A percentile compares a stretch with the other conserved stretches of the same genome.
These are phyloP conservation scores for Eupeodes corollae DNA, from an alignment of 1,140 invertebrate genomes.

Conservation along the genomic window DNA sequence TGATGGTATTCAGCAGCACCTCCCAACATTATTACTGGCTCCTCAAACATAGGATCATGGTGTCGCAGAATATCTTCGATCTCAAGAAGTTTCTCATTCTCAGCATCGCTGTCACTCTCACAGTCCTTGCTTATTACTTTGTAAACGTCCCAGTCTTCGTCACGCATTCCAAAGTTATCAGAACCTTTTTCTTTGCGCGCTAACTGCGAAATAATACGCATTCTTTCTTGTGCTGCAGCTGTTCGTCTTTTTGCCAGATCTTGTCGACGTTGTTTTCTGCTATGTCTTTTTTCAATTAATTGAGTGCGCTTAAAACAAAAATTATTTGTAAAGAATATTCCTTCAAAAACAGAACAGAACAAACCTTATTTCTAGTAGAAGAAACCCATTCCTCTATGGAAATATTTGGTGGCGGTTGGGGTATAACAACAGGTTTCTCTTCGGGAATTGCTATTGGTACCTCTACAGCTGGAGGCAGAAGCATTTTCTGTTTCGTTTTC, in stretches of 20 bases:
- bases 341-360: too few species aligned
- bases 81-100: slow-evolving; percentile 79
- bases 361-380: slow-evolving; percentile 48
- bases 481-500: slow-evolving; percentile 37
- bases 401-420: slow-evolving; percentile 40
- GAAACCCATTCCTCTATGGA: slow-evolving; percentile 47
- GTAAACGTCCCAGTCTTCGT: slow-evolving; percentile 94
- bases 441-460: slow-evolving; percentile 34
- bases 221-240: slow-evolving; percentile 80
- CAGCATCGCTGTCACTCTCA: slow-evolving; percentile 76
- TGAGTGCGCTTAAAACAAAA: slow-evolving; percentile 40
- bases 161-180: slow-evolving; percentile 84
- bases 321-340: too few species aligned
- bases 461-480: slow-evolving; percentile 12
- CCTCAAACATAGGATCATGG: slow-evolving; percentile 65
- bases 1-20: slow-evolving; percentile 3
- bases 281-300: slow-evolving; percentile 52
- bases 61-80: slow-evolving; percentile 73
- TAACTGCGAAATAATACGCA: slow-evolving; percentile 84
- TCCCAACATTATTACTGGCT: slow-evolving; percentile 5
- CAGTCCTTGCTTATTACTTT: slow-evolving; percentile 70
- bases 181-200: slow-evolving; percentile 75
- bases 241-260: slow-evolving; percentile 83
- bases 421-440: slow-evolving; percentile 36
- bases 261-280: slow-evolving; percentile 64